A percentile compares a stretch with the other conserved stretches of the same genome.
These are phyloP conservation scores for Margarornis squamiger DNA, from an alignment of 2,797 vertebrate species.

Conservation along the genomic window DNA sequence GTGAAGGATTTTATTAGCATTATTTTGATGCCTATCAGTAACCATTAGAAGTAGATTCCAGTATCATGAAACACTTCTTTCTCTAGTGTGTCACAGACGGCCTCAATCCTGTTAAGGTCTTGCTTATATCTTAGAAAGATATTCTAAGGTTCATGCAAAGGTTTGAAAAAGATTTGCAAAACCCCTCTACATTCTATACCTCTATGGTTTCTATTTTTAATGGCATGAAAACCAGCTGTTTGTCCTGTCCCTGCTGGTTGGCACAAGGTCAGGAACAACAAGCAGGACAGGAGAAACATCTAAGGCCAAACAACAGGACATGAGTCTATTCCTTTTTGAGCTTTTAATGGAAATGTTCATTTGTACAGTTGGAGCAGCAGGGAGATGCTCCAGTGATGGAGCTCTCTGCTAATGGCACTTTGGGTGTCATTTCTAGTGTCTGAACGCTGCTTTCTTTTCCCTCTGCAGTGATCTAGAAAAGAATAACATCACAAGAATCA, in stretches of 20 bases:
- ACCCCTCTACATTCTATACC: background rate
- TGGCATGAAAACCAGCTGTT: background rate
- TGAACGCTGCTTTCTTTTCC: slow-evolving; percentile 25
- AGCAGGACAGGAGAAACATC: background rate
- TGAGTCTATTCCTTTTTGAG: background rate
- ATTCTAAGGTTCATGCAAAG: background rate
- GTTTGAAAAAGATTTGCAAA: background rate
- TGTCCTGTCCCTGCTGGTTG: background rate
- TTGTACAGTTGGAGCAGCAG: background rate
- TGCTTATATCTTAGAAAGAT: background rate
- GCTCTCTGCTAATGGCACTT: background rate
- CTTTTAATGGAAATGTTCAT: background rate
- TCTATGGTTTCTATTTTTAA: background rate
- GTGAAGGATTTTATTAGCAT: background rate
- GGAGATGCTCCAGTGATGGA: background rate
- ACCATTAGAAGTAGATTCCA: background rate
- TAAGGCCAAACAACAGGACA: fast-evolving
- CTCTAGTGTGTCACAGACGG: background rate
- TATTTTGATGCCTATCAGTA: background rate
- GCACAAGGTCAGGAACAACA: background rate
- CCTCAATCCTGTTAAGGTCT: background rate
- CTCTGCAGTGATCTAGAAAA: slow-evolving; percentile 90
- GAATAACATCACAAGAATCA: slow-evolving; percentile 96
- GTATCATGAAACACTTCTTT: background rate
- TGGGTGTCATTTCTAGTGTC: background rate